Evolutionary conservation across 2,888 invertebrate genomes (phyloP), one percentile per base, ranked within the genome.

Genomic region (Reticulitermes lucifugus): DNA sequence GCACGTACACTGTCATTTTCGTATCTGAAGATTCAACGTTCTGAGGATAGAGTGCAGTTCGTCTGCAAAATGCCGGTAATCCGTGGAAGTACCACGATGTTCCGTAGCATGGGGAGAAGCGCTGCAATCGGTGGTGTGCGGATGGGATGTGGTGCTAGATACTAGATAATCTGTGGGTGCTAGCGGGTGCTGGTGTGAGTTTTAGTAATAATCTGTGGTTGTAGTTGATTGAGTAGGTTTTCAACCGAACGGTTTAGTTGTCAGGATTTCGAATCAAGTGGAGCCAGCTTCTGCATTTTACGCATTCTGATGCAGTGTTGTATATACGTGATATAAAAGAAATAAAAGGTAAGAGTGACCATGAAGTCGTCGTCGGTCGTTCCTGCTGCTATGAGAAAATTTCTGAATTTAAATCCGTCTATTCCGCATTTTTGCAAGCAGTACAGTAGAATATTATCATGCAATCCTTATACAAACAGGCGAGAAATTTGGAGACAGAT

Each of bases 321-420:
- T 35, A 35, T 35, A 6, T 46, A 46, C 12, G 12, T 46, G 12
- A 46, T 46, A 4, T 46, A 29, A 29, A 73, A 29, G 73, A 41
- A 14, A 41, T 25, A 70, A 7, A 77, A 77, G 77, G 77, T 77
- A 77, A 77, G 77, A 77, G 77, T 10, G 77, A 65, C 1, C 41
- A 77, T 77, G 77, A 14, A 41, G 10, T n/a, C 77, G 12, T 46
- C 46, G 29, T 77, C 77, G 77, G 43, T n/a, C 12, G 22, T 43
- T 22, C 77, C 77, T 46, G 51, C 46, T 77, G 51, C 46, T 46
- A 4, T 77, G 46, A 51, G 77, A 46, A 77, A 77, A 46, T 77
- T 25, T 18, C 6, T 51, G 43, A n/a, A n/a, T 46, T 41, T 46
- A 46, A 77, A 46, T 77, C 46, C 22, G n/a, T 77, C 46, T 46